Conservation (phyloP, 2,797 vertebrate species). For the Decapterus maruadsi region DNA sequence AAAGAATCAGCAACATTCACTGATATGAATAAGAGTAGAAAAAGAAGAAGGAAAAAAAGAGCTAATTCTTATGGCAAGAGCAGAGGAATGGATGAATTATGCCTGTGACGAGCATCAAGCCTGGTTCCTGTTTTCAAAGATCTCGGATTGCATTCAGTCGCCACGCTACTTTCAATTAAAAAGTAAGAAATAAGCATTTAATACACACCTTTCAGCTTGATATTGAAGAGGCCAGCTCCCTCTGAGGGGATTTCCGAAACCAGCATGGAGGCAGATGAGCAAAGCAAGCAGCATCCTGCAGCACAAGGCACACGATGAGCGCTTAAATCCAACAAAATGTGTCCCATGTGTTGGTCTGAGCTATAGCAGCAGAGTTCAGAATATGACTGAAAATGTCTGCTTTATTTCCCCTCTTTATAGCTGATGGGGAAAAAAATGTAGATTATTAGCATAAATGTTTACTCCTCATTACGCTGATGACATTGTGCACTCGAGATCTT, state of each 20-base stretch:
- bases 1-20: slow-evolving; percentile 34
- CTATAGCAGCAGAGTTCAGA: slow-evolving; percentile 93
- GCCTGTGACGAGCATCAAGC: neutral
- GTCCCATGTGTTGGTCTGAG: slow-evolving; percentile 79
- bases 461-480: slow-evolving; percentile 99
- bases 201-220: slow-evolving; percentile 88
- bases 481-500: slow-evolving; percentile 99
- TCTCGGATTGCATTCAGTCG: slow-evolving; percentile 15
- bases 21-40: neutral
- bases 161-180: slow-evolving; percentile 43
- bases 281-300: slow-evolving; percentile 73
- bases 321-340: slow-evolving; percentile 88
- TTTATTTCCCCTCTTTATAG: slow-evolving; percentile 99
- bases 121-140: slow-evolving; percentile 27
- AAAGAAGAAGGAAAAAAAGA: neutral
- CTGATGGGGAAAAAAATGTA: slow-evolving; percentile 98
- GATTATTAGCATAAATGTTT: slow-evolving; percentile 99
- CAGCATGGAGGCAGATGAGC: slow-evolving; percentile 79
- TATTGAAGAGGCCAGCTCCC: slow-evolving; percentile 81
- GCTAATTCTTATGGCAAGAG: slow-evolving; percentile 1
- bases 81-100: slow-evolving; percentile 4
- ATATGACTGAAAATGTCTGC: slow-evolving; percentile 98
- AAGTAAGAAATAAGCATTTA: slow-evolving; percentile 71
- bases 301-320: slow-evolving; percentile 49
- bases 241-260: slow-evolving; percentile 76